Conservation (phyloP, 1,140 invertebrate species). For the Cephus cinctus region DNA sequence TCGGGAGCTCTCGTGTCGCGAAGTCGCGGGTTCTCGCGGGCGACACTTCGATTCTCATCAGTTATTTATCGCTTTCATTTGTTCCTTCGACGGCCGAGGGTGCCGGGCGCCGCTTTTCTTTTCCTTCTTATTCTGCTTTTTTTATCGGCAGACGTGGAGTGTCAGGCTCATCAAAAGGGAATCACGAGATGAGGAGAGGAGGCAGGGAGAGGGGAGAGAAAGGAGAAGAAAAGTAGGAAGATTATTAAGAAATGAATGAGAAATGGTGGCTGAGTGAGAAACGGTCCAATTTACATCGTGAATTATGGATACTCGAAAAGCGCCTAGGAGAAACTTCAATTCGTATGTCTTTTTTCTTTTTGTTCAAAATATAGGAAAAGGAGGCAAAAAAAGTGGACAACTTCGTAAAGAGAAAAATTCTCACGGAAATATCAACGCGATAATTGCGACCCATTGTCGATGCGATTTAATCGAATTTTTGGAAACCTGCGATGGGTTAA, state of each 20-base stretch:
- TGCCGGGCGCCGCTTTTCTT: conserved; percentile 5
- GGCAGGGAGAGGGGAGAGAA: conserved; percentile 6
- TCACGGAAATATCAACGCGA: background rate
- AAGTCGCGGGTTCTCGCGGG: no score
- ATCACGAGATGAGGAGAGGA: conserved; percentile 30
- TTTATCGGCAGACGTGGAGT: no score
- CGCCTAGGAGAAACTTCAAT: no score
- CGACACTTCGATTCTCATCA: conserved; percentile 31
- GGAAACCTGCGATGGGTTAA: conserved; percentile 31
- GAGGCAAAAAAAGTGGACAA: conserved; percentile 14
- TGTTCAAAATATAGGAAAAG: no score
- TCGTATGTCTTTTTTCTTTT: no score
- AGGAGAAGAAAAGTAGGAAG: conserved; percentile 10
- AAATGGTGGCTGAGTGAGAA: no score
- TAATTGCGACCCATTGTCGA: conserved; percentile 1
- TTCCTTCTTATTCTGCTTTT: conserved; percentile 6
- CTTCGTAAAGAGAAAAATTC: background rate
- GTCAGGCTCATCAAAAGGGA: conserved; percentile 35
- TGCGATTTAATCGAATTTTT: conserved; percentile 16
- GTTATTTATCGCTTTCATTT: conserved; percentile 44
- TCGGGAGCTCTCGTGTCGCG: conserved; percentile 15
- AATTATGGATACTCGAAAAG: no score
- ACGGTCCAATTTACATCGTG: no score
- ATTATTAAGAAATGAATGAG: no score
- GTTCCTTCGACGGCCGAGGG: conserved; percentile 13